phyloP scores from a whole-genome alignment of 1,140 invertebrate species.

The Psilanteris sp. region DNA sequence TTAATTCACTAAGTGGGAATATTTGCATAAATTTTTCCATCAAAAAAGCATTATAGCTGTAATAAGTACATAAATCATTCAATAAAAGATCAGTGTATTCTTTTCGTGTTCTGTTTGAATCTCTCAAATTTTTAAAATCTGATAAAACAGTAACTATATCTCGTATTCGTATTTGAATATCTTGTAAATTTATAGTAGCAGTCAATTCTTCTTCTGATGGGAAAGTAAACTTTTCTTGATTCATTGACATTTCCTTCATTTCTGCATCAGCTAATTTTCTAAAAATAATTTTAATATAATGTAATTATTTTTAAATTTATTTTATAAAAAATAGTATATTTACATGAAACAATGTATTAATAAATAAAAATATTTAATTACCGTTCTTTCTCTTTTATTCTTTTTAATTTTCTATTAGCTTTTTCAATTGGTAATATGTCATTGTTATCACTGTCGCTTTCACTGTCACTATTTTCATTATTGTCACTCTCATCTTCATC shows the following conservation, averaged over 20 bases:
- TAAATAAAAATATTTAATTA: slow-evolving; percentile 59
- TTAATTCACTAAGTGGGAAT: slow-evolving; percentile 92
- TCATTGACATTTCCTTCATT: slow-evolving; percentile 87
- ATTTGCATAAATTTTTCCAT: slow-evolving; percentile 97
- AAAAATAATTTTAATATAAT: slow-evolving; percentile 55
- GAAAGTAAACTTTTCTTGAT: slow-evolving; percentile 88
- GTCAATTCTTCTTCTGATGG: slow-evolving; percentile 86
- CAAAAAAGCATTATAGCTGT: slow-evolving; percentile 97
- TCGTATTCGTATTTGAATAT: slow-evolving; percentile 94
- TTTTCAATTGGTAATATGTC: slow-evolving; percentile 93
- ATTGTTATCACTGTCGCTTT: slow-evolving; percentile 81
- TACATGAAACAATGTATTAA: slow-evolving; percentile 17
- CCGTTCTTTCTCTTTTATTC: slow-evolving; percentile 77
- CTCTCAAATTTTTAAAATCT: slow-evolving; percentile 91
- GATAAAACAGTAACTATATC: slow-evolving; percentile 92
- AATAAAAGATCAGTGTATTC: slow-evolving; percentile 91
- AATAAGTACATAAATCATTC: slow-evolving; percentile 95
- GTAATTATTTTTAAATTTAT: too few relatives aligned
- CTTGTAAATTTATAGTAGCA: slow-evolving; percentile 87
- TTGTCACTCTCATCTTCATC: slow-evolving; percentile 74
- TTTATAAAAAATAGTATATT: too few relatives aligned
- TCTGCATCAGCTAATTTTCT: slow-evolving; percentile 90
- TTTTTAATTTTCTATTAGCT: slow-evolving; percentile 88
- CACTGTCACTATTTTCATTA: slow-evolving; percentile 67
- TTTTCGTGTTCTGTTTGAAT: slow-evolving; percentile 83